phyloP scores from a whole-genome alignment of 2,888 invertebrate species.

The Volucella bombylans region DNA sequence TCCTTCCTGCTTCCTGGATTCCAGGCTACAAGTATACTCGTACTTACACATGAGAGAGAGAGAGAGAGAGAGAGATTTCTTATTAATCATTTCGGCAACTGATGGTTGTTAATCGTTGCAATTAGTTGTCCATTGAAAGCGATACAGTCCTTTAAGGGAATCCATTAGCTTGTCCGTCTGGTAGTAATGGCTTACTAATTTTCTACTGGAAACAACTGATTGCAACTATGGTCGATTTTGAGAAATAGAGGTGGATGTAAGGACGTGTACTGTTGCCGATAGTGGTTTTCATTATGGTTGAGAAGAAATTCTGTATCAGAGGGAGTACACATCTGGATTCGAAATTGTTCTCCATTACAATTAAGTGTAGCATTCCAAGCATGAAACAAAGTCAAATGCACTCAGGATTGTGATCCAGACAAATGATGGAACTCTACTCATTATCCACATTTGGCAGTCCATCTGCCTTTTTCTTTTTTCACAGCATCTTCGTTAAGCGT shows the following conservation, averaged over 20 bases:
- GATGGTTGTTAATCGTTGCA: conserved; percentile 44
- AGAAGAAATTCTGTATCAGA: too few relatives aligned
- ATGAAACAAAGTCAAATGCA: too few relatives aligned
- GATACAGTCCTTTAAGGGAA: conserved; percentile 19
- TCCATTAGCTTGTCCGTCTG: conserved; percentile 36
- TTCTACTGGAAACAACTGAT: conserved; percentile 1
- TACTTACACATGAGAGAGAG: not conserved
- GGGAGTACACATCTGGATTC: too few relatives aligned
- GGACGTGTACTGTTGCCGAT: not conserved
- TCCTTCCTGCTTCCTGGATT: too few relatives aligned
- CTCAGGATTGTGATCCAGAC: too few relatives aligned
- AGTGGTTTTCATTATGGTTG: not conserved
- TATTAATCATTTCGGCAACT: conserved; percentile 30
- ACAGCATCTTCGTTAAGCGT: too few relatives aligned
- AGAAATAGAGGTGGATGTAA: not conserved
- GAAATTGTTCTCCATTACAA: too few relatives aligned
- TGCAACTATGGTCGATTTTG: conserved; percentile 6
- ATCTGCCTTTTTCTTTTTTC: too few relatives aligned
- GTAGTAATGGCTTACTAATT: conserved; percentile 29
- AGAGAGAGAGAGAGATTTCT: conserved; percentile 1
- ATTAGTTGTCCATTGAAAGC: conserved; percentile 32
- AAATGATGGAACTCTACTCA: too few relatives aligned
- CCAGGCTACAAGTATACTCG: too few relatives aligned
- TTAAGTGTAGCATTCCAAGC: too few relatives aligned
- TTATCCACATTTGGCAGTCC: too few relatives aligned